These are phyloP conservation scores for Hyperoplus lanceolatus DNA, from an alignment of 2,797 vertebrate species.

Conservation along the genomic window DNA sequence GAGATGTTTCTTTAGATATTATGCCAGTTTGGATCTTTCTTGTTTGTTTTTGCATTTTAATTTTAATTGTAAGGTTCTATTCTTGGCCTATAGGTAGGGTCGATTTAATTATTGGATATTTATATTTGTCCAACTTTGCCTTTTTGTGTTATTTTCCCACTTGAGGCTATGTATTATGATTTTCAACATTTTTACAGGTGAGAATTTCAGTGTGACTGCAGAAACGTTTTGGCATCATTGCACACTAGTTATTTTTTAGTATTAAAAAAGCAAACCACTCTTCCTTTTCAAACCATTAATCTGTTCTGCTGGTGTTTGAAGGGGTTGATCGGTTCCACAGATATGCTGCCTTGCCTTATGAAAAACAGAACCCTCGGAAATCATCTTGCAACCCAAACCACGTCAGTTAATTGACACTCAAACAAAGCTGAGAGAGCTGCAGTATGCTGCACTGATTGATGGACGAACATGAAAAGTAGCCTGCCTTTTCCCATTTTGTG, in stretches of 20 bases:
- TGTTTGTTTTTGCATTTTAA: no score
- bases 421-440: constrained; percentile 76
- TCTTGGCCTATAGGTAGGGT: no score
- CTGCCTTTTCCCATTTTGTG: constrained; percentile 83
- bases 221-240: constrained; percentile 10
- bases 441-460: constrained; percentile 84
- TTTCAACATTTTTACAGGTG: not conserved
- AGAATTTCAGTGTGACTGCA: constrained; percentile 4
- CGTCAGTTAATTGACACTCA: constrained; percentile 81
- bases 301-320: constrained; percentile 46
- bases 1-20: no score
- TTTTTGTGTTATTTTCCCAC: not conserved
- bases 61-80: no score
- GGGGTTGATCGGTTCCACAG: constrained; percentile 63
- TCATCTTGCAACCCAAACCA: constrained; percentile 73
- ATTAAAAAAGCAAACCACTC: constrained; percentile 47
- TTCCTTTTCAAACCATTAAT: constrained; percentile 55
- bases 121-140: no score
- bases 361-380: constrained; percentile 68
- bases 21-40: no score
- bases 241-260: constrained; percentile 37
- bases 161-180: constrained; percentile 4
- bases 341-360: constrained; percentile 49
- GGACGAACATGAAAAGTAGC: constrained; percentile 83
- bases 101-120: no score